Base-by-base conservation (phyloP, 1,140 invertebrate genomes). In the Heliothis virescens region DNA sequence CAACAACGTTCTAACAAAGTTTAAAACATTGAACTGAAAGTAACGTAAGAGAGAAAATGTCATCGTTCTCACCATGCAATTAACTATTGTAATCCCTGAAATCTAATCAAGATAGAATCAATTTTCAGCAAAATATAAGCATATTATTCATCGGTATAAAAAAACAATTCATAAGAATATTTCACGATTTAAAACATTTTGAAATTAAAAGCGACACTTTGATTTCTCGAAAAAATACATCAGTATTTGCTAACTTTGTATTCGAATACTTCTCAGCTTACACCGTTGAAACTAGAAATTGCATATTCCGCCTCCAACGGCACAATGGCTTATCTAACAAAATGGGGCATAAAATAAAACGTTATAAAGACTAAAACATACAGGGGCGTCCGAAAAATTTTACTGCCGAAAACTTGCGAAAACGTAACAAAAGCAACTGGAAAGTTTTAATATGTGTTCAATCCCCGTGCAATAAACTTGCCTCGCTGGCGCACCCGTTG, bases 391-490 rank as follows among this genome's bases (percentile, higher is more conserved):
- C 50, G 21, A 78, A 50, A 67, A 67, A 21, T 67, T 67, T 50
- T 67, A 67, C 63, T 48, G 16, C 41, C 41, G 9, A 67, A 65
- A 78, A 67, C 15, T 62, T 67, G 57, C 13, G 11, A 48, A 21
- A 26, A 77, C 62, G 18, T 21, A 60, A 82, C 69, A 79, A 79
- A 78, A 80, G 21, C 77, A 79, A 72, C 15, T 71, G 67, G 9
- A 71, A 71, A 52, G 55, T 59, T 34, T 55, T 80, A 84, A 85
- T 85, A 87, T 87, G 86, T 81, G 85, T 85, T 79, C 84, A 80
- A 86, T 84, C 83, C 84, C 60, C 74, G 79, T 81, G 85, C 84
- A 75, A 86, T 90, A 91, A 91, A 87, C 79, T 86, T 86, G 75
- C 82, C 9, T 18, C 59, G 34, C 57, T 62, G 41, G 60, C 60